A percentile compares a stretch with the other conserved stretches of the same genome.
Evolutionary conservation across 2,888 invertebrate genomes (phyloP).

Genomic region (Clitarchus hookeri): DNA sequence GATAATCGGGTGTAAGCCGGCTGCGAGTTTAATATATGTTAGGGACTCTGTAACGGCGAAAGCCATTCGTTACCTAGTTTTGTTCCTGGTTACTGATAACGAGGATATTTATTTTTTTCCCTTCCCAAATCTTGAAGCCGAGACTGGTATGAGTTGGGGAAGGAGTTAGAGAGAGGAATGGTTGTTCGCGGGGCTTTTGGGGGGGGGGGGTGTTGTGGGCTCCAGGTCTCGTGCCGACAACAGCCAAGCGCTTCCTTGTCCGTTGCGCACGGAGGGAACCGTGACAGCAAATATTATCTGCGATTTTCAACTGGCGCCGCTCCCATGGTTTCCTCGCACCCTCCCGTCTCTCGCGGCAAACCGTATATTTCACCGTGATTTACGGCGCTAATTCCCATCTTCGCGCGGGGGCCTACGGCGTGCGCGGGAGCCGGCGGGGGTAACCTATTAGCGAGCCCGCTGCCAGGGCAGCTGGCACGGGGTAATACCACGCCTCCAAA

Average conservation of each 20-base stretch:
- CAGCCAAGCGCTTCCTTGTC: neutral
- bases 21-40: no score
- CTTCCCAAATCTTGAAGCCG: neutral
- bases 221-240: neutral
- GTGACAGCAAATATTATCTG: slow-evolving; percentile 14
- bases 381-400: neutral
- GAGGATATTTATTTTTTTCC: neutral
- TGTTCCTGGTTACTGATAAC: no score
- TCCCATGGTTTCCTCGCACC: neutral
- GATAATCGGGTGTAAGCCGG: no score
- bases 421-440: neutral
- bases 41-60: no score
- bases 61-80: no score
- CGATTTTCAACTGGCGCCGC: neutral
- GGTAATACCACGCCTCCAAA: neutral
- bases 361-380: neutral
- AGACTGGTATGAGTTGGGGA: no score
- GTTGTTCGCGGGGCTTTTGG: neutral
- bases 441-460: neutral
- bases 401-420: neutral
- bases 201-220: neutral
- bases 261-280: no score
- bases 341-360: neutral
- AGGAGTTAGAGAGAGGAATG: neutral
- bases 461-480: neutral